These are phyloP conservation scores for Paramormyrops kingsleyae DNA, from an alignment of 2,113 vertebrate species.

Conservation along the genomic window DNA sequence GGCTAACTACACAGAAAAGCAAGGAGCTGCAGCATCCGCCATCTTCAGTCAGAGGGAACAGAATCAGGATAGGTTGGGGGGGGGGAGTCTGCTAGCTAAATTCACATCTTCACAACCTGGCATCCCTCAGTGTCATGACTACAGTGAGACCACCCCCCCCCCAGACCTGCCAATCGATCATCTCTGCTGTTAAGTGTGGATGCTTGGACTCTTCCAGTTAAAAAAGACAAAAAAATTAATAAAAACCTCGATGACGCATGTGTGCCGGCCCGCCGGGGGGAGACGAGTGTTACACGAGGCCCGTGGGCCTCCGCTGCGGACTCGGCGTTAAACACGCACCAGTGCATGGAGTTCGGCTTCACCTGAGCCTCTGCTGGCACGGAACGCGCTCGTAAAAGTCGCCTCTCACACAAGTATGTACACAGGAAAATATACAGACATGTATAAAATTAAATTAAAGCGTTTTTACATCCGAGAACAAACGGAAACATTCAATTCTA, in stretches of 20 bases:
- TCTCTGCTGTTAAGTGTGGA: not conserved
- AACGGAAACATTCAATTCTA: constrained; percentile 34
- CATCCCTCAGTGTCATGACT: not conserved
- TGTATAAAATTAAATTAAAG: constrained; percentile 44
- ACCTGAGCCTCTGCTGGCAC: constrained; percentile 52
- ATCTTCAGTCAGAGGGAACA: not conserved
- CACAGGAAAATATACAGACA: constrained; percentile 34
- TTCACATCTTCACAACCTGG: not conserved
- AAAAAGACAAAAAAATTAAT: not conserved
- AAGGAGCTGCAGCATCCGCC: not conserved
- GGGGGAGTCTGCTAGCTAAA: not conserved
- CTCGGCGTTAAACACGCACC: constrained; percentile 22
- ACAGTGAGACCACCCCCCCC: not conserved
- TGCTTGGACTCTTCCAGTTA: not conserved
- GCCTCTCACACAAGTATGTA: constrained; percentile 40
- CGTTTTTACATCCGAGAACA: constrained; percentile 41
- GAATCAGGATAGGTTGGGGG: not conserved
- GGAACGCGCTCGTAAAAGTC: constrained; percentile 35
- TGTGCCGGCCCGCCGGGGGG: constrained; percentile 9
- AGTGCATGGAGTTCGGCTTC: constrained; percentile 50
- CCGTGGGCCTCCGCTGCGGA: constrained; percentile 27
- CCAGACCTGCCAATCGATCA: not conserved
- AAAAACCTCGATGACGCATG: not conserved
- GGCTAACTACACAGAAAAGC: not conserved
- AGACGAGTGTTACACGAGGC: constrained; percentile 39